Base-by-base conservation (phyloP, 1,140 invertebrate genomes). In the Brachionus sp. region DNA sequence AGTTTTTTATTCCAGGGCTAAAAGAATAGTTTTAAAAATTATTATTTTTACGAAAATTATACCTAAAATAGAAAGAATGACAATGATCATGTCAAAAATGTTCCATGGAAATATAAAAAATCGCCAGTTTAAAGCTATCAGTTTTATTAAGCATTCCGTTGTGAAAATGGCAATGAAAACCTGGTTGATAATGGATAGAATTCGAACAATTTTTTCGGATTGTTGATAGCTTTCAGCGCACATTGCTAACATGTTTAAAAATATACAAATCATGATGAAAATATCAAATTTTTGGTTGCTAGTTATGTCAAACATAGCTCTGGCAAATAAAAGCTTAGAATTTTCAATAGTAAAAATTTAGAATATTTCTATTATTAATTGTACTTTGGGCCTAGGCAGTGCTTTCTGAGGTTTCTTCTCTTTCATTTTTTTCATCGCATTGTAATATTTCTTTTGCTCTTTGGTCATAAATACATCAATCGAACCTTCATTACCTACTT, bases 401-500 rank as follows among this genome's bases (percentile, higher is more conserved):
- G 96, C 95, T 92, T 98, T 98, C 87, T 97, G 91, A 50, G 96
- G 97, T 90, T 97, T 96, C 89, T 98, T 98, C 44, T 94, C 95
- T 85, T 95, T 95, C 95, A 98, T 98, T 90, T 98, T 97, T 90
- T 98, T 98, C 97, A 98, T 98, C 78, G 96, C 96, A 90, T 97
- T 97, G 91, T 98, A 98, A 90, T 98, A 98, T 91, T 98, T 98
- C 92, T 98, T 98, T 90, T 98, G 97, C 91, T 98, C 96, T 90
- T 98, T 96, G 85, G 96, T 98, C 96, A 98, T 98, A 91, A 98
- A 98, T 95, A 98, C 96, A 90, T 98, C 96, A 66, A 98, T 91
- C 84, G 96, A 98, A 85, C 96, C 66, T 39, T 39, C 66, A 39
- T 16, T 96, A 87, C 97, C 97, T 86, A 95, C 94, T 19, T 25